Base-by-base conservation (phyloP, 2,113 vertebrate genomes). In the Felis chaus region DNA sequence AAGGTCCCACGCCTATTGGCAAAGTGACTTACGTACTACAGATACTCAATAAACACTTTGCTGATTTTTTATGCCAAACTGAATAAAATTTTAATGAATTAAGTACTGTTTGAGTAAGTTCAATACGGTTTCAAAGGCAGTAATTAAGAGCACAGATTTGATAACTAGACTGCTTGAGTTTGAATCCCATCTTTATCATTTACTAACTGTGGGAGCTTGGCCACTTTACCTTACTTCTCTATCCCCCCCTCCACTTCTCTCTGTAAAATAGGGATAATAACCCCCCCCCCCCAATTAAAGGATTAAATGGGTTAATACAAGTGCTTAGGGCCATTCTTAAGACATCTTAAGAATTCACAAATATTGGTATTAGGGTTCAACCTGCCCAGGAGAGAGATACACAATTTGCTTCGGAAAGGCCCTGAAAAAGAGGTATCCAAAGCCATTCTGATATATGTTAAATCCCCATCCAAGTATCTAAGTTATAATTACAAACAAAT, bases 401-500 rank as follows among this genome's bases (percentile, higher is more conserved):
- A 23, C 23, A 48, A 29, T 41, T 82, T 92, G 48, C 48, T 92
- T 87, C 45, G 12, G 36, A 68, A 63, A 95, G 25, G 13, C 21
- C 27, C 73, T 84, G 3, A 18, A 55, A 91, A 57, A 33, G 74
- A 76, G 11, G 9, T 25, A 83, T 18, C 19, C 25, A 50, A 74
- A 16, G 48, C 3, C 89, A 83, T 39, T 95, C 57, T 90, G 63
- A 96, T 53, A 94, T 53, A 92, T n/a, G 31, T 66, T 36, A 92
- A 95, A 87, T 73, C 18, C n/a, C 23, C 81, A 89, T 31, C 19
- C 84, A 48, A 94, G 48, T 79, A 81, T 25, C 41, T 33, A 76
- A 90, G 39, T 11, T 79, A 63, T 86, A 39, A 76, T 97, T 93
- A 57, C 74, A 92, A 96, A 96, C 57, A 92, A 88, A 65, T 73